Conservation (phyloP, 2,797 vertebrate species). For the Melanotaenia trifasciata region DNA sequence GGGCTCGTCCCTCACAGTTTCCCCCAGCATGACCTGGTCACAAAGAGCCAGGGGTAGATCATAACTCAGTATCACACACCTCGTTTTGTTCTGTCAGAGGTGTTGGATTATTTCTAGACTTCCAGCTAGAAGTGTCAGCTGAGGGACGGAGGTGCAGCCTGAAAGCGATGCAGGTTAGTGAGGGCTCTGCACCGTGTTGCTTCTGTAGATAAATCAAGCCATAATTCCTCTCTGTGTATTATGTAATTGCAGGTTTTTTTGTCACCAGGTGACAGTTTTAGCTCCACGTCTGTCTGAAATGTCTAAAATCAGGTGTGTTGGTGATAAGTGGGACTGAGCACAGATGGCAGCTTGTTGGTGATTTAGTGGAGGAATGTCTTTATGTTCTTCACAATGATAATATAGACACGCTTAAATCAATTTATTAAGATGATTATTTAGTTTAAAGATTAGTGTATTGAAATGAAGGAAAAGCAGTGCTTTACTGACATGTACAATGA, state of each 20-base stretch:
- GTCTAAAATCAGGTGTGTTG: slow-evolving; percentile 45
- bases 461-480: background rate
- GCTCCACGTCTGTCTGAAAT: slow-evolving; percentile 49
- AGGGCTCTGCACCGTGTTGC: background rate
- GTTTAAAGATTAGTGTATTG: background rate
- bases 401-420: background rate
- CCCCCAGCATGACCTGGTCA: slow-evolving; percentile 47
- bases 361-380: slow-evolving; percentile 9
- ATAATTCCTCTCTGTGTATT: background rate
- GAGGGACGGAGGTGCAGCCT: background rate
- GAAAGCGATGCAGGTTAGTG: background rate
- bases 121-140: slow-evolving; percentile 10
- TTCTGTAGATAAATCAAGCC: background rate
- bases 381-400: background rate
- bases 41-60: slow-evolving; percentile 35
- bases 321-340: slow-evolving; percentile 2
- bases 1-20: slow-evolving; percentile 32
- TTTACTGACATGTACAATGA: too few species aligned
- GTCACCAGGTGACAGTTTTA: slow-evolving; percentile 15
- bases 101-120: background rate
- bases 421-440: background rate
- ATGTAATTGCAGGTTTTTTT: slow-evolving; percentile 8
- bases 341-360: slow-evolving; percentile 31
- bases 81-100: slow-evolving; percentile 23
- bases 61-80: slow-evolving; percentile 33